Conservation (phyloP, 2,797 vertebrate species). For the Chaetophractus vellerosus region DNA sequence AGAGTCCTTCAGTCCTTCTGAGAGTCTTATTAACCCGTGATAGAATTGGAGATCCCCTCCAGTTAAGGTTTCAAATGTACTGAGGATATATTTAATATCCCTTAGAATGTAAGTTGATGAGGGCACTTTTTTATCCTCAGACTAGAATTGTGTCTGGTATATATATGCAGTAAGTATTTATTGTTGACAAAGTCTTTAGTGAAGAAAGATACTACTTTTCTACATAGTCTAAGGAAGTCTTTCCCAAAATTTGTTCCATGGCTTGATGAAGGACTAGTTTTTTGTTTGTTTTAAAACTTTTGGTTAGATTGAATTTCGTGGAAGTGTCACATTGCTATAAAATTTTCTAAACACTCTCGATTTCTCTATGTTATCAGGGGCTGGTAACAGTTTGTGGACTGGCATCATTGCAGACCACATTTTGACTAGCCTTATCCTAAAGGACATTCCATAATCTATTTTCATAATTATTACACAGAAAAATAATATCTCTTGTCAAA, state of each 20-base stretch:
- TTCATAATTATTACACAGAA: not conserved
- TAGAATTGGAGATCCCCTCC: not conserved
- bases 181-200: conserved; percentile 17
- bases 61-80: not conserved
- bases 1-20: not conserved
- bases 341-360: not conserved
- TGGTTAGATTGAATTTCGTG: not conserved
- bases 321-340: not conserved
- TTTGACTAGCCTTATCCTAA: not conserved
- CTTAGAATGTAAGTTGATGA: not conserved
- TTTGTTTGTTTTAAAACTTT: not conserved
- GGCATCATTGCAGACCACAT: not conserved
- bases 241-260: not conserved
- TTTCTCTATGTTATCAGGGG: not conserved
- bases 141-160: not conserved
- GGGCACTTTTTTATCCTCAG: not conserved
- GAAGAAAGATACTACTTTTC: not conserved
- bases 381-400: not conserved
- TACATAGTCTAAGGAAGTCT: not conserved
- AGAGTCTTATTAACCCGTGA: not conserved
- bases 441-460: not conserved
- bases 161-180: not conserved
- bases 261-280: not conserved
- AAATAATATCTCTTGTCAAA: not conserved
- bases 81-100: not conserved